phyloP scores from a whole-genome alignment of 2,797 vertebrate genomes.

The Macropodus opercularis region DNA sequence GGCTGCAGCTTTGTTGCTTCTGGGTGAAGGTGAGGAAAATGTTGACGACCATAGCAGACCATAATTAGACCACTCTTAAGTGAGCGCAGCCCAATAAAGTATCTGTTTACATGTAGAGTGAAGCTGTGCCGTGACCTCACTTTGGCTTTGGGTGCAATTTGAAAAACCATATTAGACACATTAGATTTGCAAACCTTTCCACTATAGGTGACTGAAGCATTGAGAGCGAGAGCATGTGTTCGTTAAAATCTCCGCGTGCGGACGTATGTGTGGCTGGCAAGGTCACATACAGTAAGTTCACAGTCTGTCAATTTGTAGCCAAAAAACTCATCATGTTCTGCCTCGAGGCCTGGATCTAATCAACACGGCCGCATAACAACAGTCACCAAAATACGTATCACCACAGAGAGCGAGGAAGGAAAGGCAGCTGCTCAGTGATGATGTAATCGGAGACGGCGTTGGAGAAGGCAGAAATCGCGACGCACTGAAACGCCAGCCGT shows the following conservation, averaged over 20 bases:
- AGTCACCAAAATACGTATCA: slow-evolving; percentile 71
- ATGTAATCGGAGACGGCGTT: slow-evolving; percentile 47
- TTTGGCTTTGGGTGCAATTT: slow-evolving; percentile 27
- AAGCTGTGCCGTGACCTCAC: slow-evolving; percentile 34
- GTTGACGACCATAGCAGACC: slow-evolving; percentile 61
- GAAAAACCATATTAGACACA: too few relatives aligned
- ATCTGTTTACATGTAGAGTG: slow-evolving; percentile 42
- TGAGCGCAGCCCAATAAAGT: slow-evolving; percentile 50
- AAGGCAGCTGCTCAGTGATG: slow-evolving; percentile 60
- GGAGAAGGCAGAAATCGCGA: slow-evolving; percentile 19
- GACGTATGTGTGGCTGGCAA: slow-evolving; percentile 23
- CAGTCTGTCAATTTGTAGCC: slow-evolving; percentile 57
- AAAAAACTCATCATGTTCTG: slow-evolving; percentile 55
- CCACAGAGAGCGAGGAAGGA: slow-evolving; percentile 24
- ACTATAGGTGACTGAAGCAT: slow-evolving; percentile 21
- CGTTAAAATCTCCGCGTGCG: not conserved
- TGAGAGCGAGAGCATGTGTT: slow-evolving; percentile 6
- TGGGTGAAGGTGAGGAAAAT: slow-evolving; percentile 41
- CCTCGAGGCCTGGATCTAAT: slow-evolving; percentile 76
- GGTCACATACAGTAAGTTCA: slow-evolving; percentile 66
- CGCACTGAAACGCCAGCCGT: too few relatives aligned
- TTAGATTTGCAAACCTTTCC: slow-evolving; percentile 53
- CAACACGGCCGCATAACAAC: slow-evolving; percentile 69
- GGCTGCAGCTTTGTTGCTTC: slow-evolving; percentile 41
- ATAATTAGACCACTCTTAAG: slow-evolving; percentile 49